A percentile compares a stretch with the other conserved stretches of the same genome.
phyloP scores from a whole-genome alignment of 92 coral and sea anemone genomes.

The Zoanthus sansibaricus region DNA sequence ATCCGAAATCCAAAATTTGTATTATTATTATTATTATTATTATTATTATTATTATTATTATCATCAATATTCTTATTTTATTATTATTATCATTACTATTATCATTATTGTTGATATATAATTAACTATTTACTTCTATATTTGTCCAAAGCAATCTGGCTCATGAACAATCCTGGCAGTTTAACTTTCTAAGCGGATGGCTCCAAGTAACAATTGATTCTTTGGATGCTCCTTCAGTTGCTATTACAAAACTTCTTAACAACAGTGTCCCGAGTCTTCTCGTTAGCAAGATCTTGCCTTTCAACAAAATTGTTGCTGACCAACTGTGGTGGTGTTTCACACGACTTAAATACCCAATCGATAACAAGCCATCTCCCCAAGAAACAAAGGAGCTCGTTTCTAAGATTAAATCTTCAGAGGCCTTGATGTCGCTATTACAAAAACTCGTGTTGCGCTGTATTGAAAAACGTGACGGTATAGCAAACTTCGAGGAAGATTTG shows the following conservation, averaged over 20 bases:
- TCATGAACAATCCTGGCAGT: conserved; percentile 31
- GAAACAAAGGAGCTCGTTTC: conserved; percentile 20
- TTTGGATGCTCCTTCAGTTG: conserved; percentile 35
- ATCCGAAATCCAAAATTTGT: too few species aligned
- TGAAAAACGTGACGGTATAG: conserved; percentile 18
- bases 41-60: too few species aligned
- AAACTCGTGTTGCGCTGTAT: conserved; percentile 46
- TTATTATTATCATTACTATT: too few species aligned
- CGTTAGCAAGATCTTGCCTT: conserved; percentile 24
- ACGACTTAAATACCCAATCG: conserved; percentile 46
- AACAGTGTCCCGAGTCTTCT: conserved; percentile 34
- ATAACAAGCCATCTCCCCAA: conserved; percentile 16
- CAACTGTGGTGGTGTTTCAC: conserved; percentile 51
- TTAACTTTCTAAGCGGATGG: conserved; percentile 50
- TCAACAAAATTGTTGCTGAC: conserved; percentile 47
- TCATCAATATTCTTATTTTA: too few species aligned
- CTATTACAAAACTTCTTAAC: conserved; percentile 24
- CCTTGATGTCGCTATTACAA: conserved; percentile 19
- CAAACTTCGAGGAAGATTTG: conserved; percentile 17
- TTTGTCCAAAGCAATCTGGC: not conserved
- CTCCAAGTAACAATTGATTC: conserved; percentile 50
- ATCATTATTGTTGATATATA: not conserved
- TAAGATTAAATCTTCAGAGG: conserved; percentile 19
- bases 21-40: too few species aligned
- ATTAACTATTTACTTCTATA: not conserved